phyloP scores from a whole-genome alignment of 1,140 invertebrate species.

The Asbolus verrucosus region DNA sequence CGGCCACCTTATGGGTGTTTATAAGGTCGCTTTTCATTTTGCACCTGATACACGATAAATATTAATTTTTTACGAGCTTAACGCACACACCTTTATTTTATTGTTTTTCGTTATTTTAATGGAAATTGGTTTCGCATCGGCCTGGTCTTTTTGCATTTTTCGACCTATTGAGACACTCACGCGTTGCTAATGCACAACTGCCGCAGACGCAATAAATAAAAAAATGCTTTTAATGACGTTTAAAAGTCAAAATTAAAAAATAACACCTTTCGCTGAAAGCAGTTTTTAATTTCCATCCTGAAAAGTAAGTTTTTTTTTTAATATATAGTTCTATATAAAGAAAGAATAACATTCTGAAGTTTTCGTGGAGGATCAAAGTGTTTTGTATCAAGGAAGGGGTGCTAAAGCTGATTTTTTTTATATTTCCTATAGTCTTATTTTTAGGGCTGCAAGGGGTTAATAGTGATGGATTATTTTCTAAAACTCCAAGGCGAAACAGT shows the following conservation, averaged over 20 bases:
- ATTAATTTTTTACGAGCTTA: slow-evolving; percentile 13
- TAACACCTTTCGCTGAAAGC: too few relatives aligned
- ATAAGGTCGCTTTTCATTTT: background rate
- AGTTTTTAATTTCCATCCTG: too few relatives aligned
- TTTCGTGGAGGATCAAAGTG: too few relatives aligned
- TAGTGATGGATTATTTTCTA: too few relatives aligned
- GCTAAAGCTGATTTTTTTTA: too few relatives aligned
- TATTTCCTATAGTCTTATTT: too few relatives aligned
- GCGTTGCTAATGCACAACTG: background rate
- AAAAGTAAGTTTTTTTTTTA: too few relatives aligned
- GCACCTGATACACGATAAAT: slow-evolving; percentile 27
- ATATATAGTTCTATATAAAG: too few relatives aligned
- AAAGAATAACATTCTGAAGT: too few relatives aligned
- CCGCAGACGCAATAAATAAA: background rate
- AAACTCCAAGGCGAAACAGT: too few relatives aligned
- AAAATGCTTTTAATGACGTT: background rate
- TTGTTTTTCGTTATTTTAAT: slow-evolving; percentile 13
- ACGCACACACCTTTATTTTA: background rate
- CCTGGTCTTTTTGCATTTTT: slow-evolving; percentile 11
- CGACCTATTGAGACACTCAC: slow-evolving; percentile 10
- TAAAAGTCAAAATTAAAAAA: background rate
- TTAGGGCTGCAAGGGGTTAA: too few relatives aligned
- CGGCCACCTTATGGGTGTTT: slow-evolving; percentile 1
- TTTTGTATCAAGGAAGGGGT: too few relatives aligned
- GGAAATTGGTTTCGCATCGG: background rate